These are phyloP conservation scores for Mareca penelope DNA, from an alignment of 2,797 vertebrate genomes.

Conservation along the genomic window DNA sequence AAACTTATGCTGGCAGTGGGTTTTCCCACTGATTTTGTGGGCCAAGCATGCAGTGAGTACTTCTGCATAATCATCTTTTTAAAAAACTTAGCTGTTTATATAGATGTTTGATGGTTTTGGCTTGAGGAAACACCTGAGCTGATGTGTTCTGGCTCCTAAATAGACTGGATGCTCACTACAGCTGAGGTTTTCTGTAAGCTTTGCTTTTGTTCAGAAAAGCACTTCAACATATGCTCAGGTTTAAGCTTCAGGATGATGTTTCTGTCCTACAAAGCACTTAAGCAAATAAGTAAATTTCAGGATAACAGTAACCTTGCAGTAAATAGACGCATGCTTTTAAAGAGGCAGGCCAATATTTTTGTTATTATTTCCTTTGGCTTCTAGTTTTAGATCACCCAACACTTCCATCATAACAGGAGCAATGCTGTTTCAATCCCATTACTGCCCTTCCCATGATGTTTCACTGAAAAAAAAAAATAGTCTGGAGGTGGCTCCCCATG, in stretches of 20 bases:
- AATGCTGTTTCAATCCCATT: background rate
- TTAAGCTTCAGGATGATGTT: background rate
- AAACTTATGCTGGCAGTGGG: background rate
- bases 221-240: background rate
- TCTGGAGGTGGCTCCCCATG: background rate
- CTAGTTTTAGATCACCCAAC: background rate
- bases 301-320: background rate
- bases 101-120: background rate
- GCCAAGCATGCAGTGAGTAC: rapidly evolving
- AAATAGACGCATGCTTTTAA: background rate
- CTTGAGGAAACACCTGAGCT: background rate
- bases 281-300: constrained; percentile 1
- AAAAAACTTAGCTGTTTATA: background rate
- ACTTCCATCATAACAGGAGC: background rate
- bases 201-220: background rate
- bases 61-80: background rate
- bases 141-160: background rate
- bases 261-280: background rate
- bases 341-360: background rate
- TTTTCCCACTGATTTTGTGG: background rate
- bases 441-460: background rate
- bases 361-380: background rate
- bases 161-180: background rate
- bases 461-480: background rate
- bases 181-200: background rate